Evolutionary conservation across 2,113 vertebrate species (phyloP), one percentile per base, ranked within the genome.

Genomic region (Lates calcarifer): DNA sequence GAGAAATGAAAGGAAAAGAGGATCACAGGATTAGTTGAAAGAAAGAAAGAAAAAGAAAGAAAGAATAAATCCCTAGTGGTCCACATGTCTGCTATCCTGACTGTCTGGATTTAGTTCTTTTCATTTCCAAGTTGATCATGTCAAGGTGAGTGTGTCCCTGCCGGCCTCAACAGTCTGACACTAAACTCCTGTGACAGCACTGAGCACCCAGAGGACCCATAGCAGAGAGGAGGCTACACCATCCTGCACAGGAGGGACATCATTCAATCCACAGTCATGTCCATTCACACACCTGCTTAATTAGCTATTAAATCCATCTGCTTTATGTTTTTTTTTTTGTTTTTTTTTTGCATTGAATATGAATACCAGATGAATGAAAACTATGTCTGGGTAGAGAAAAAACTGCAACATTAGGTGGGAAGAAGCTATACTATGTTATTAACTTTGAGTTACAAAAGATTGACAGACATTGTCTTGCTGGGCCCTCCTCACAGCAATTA

Each of bases 161-260:
- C 45, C 0, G 74, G 69, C 60, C 78, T 3, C 2, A 20, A 47
- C 68, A 18, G 37, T 55, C 58, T 87, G 86, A 92, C 67, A 33
- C 35, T 92, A 73, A 93, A 74, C 43, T 22, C n/a, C 28, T 51
- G 74, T 82, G 92, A 94, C 91, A 91, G 86, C 76, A 13, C 61
- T n/a, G 81, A 84, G 94, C 92, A 90, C 71, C 88, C 88, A 81
- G 67, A 80, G 94, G 94, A 89, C 29, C 72, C 29, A 5, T 72
- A 53, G 9, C 58, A 18, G 83, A 58, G 70, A 87, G 43, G 65
- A 69, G 56, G 33, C 13, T 57, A 6, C 79, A 33, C 49, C 66
- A 3, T 49, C 60, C 73, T 69, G 65, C 60, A 62, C 55, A 47
- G 28, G 18, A 24, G 37, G 37, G 47, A 45, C 39, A 31, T 35